Conservation (phyloP, 2,113 vertebrate species). For the Romanogobio albipinnatus region DNA sequence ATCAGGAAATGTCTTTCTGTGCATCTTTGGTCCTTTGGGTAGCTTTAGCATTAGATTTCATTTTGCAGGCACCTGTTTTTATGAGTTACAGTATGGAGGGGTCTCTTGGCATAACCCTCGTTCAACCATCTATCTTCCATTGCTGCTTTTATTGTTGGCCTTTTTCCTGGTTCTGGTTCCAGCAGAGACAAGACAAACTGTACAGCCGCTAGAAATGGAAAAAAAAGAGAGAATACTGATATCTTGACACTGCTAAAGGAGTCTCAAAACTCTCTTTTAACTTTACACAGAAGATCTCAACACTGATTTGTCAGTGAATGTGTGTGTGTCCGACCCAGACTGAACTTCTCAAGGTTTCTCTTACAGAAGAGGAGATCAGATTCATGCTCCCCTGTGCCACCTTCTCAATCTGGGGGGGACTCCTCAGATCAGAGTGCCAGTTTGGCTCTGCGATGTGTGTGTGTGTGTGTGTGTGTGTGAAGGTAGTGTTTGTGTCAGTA, state of each 20-base stretch:
- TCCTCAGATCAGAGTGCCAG: slow-evolving; percentile 26
- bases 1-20: neutral
- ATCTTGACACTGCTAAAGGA: slow-evolving; percentile 5
- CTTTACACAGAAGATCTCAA: slow-evolving; percentile 26
- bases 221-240: neutral
- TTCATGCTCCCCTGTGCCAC: slow-evolving; percentile 43
- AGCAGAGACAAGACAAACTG: slow-evolving; percentile 81
- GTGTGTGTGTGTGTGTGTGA: slow-evolving; percentile 32
- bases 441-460: slow-evolving; percentile 10
- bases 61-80: slow-evolving; percentile 76
- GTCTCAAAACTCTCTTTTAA: neutral
- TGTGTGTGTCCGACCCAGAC: slow-evolving; percentile 16
- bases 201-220: slow-evolving; percentile 69
- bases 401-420: slow-evolving; percentile 43
- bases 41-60: neutral
- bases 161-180: slow-evolving; percentile 80
- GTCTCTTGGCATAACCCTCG: slow-evolving; percentile 76
- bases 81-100: slow-evolving; percentile 60
- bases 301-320: slow-evolving; percentile 13
- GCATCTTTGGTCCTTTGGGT: neutral
- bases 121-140: slow-evolving; percentile 82
- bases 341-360: slow-evolving; percentile 34
- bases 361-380: slow-evolving; percentile 53
- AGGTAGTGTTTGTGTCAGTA: slow-evolving; percentile 42
- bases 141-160: slow-evolving; percentile 76